phyloP scores from a whole-genome alignment of 2,113 vertebrate species.

The Gymnobelideus leadbeateri region DNA sequence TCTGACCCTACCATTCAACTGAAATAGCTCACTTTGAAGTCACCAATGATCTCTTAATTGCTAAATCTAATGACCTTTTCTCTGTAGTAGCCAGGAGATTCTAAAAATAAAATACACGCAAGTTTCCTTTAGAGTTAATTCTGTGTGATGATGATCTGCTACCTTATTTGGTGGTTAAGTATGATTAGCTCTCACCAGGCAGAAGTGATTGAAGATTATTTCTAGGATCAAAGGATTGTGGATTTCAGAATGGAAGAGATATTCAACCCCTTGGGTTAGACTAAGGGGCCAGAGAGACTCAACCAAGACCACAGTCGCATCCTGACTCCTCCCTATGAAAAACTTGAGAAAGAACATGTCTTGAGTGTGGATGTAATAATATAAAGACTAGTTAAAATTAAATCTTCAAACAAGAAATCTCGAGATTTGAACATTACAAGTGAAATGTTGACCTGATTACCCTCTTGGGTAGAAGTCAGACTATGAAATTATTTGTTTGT shows the following conservation, averaged over 20 bases:
- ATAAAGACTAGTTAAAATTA: background rate
- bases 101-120: background rate
- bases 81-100: background rate
- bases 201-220: background rate
- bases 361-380: background rate
- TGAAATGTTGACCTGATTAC: background rate
- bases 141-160: background rate
- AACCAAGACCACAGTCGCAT: background rate
- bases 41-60: too few species aligned
- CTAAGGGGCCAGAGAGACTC: background rate
- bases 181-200: background rate
- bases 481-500: background rate
- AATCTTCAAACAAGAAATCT: conserved; percentile 15
- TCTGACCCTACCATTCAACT: too few species aligned
- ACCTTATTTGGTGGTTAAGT: background rate
- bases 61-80: too few species aligned
- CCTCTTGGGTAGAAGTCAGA: background rate
- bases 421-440: conserved; percentile 6
- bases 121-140: background rate
- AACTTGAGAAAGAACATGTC: background rate
- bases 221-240: background rate
- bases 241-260: background rate
- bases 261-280: background rate
- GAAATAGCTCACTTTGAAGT: too few species aligned
- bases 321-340: background rate